phyloP scores from a whole-genome alignment of 2,888 invertebrate species.

The Apamea anceps region DNA sequence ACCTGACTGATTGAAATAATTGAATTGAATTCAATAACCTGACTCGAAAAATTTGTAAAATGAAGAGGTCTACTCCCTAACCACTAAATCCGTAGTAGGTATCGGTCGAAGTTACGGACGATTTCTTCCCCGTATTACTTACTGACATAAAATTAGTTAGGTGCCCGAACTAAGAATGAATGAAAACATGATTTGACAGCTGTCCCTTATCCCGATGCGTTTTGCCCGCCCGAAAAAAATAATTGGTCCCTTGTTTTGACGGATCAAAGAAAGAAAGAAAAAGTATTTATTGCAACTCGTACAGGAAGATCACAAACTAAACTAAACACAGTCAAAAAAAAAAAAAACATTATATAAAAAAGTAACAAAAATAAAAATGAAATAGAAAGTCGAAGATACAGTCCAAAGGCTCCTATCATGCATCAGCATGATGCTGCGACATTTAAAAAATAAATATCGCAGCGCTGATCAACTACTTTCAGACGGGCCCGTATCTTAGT shows the following conservation, averaged over 20 bases:
- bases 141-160: not conserved
- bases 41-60: not conserved
- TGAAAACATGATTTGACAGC: not conserved
- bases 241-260: not conserved
- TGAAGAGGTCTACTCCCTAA: not conserved
- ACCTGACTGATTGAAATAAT: conserved; percentile 31
- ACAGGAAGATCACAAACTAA: no score
- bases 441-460: no score
- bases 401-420: no score
- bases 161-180: not conserved
- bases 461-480: not conserved
- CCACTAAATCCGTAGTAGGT: not conserved
- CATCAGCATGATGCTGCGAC: no score
- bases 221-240: not conserved
- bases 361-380: no score
- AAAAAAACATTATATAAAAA: no score
- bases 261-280: not conserved
- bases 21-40: conserved; percentile 11
- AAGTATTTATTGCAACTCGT: no score
- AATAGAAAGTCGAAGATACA: no score
- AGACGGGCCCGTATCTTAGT: not conserved
- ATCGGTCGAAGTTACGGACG: not conserved
- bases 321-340: no score
- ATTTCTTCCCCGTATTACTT: not conserved
- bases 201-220: not conserved